phyloP scores from a whole-genome alignment of 2,888 invertebrate genomes.

The Pyrocoelia pectoralis region DNA sequence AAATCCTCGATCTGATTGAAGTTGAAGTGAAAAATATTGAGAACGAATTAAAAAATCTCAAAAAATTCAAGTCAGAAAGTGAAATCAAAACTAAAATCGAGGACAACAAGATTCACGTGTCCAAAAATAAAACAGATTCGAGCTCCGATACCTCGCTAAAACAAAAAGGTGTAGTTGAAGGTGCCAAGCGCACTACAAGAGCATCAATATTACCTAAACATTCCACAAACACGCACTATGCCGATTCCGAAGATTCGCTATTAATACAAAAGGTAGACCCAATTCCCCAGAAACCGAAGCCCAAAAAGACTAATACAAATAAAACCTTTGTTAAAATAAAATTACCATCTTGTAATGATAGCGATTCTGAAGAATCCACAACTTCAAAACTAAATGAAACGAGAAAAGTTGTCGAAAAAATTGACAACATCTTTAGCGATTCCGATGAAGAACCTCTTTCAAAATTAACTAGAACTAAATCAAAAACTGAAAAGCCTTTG shows the following conservation, averaged over 20 bases:
- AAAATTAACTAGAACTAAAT: constrained; percentile 59
- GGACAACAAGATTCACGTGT: neutral
- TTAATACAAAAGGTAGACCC: too few relatives aligned
- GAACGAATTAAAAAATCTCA: neutral
- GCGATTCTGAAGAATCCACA: constrained; percentile 33
- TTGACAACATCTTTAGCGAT: constrained; percentile 65
- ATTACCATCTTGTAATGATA: constrained; percentile 13
- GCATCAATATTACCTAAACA: neutral
- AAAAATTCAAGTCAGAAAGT: constrained; percentile 40
- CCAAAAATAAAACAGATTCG: neutral
- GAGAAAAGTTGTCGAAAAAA: constrained; percentile 36
- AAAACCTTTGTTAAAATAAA: constrained; percentile 3
- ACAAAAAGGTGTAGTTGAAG: too few relatives aligned
- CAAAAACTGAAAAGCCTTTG: constrained; percentile 22
- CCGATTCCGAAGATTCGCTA: constrained; percentile 23
- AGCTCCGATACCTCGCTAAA: too few relatives aligned
- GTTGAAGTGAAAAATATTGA: constrained; percentile 10
- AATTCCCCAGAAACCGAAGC: neutral
- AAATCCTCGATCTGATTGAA: constrained; percentile 12
- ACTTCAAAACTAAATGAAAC: constrained; percentile 41
- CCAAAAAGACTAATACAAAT: neutral
- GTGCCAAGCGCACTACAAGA: neutral
- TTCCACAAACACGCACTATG: neutral
- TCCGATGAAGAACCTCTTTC: constrained; percentile 73
- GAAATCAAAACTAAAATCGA: constrained; percentile 19